Percentiles rank a stretch among this genome's conserved stretches.
Evolutionary conservation across 2,797 vertebrate species (phyloP).

Genomic region (Australoheros facetus): DNA sequence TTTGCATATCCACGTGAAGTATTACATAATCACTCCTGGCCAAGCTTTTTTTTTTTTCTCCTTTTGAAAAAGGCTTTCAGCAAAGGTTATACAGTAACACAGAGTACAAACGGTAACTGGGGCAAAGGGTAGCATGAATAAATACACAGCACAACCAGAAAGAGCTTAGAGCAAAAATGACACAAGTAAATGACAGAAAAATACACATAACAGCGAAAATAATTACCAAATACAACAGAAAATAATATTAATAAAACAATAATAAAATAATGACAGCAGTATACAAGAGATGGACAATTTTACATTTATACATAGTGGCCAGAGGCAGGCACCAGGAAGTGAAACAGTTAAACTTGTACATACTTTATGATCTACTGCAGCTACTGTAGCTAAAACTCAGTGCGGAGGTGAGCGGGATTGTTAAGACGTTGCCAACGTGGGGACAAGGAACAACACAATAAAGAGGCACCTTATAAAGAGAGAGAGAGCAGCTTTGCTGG

Average conservation of each 20-base stretch:
- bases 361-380: slow-evolving; percentile 74
- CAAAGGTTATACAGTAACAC: slow-evolving; percentile 77
- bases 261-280: slow-evolving; percentile 81
- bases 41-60: slow-evolving; percentile 53
- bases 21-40: slow-evolving; percentile 70
- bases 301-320: slow-evolving; percentile 87
- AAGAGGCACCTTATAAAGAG: slow-evolving; percentile 78
- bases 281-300: slow-evolving; percentile 83
- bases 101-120: slow-evolving; percentile 77
- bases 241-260: slow-evolving; percentile 79
- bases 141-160: slow-evolving; percentile 80
- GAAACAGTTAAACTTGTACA: slow-evolving; percentile 74
- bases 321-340: slow-evolving; percentile 83
- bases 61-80: slow-evolving; percentile 69
- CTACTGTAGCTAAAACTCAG: slow-evolving; percentile 73
- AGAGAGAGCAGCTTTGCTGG: slow-evolving; percentile 77
- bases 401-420: slow-evolving; percentile 61
- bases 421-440: slow-evolving; percentile 60
- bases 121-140: slow-evolving; percentile 62
- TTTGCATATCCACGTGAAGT: slow-evolving; percentile 75
- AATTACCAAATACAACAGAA: slow-evolving; percentile 77
- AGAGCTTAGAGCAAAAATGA: slow-evolving; percentile 75
- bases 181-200: slow-evolving; percentile 70
- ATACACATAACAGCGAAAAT: slow-evolving; percentile 67
- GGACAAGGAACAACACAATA: slow-evolving; percentile 71